phyloP scores from a whole-genome alignment of 2,888 invertebrate genomes.

The Calameuta filiformis region DNA sequence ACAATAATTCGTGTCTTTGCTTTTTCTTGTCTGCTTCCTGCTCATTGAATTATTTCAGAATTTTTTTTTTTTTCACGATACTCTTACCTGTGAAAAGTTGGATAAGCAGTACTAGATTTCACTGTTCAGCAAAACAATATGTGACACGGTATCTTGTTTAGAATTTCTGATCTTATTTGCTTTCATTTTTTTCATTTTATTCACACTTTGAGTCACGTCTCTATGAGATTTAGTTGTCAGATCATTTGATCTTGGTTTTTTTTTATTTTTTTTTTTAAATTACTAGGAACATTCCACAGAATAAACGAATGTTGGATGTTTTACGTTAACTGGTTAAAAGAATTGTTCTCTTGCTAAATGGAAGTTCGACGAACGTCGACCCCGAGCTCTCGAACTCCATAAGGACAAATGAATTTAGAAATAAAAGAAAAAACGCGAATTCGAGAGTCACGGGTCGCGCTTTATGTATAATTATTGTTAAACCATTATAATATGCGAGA shows the following conservation, averaged over 20 bases:
- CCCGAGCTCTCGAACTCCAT: background rate
- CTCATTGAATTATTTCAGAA: background rate
- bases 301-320: conserved; percentile 15
- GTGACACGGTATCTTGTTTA: background rate
- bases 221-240: too few relatives aligned
- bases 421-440: background rate
- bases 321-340: conserved; percentile 12
- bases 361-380: background rate
- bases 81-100: background rate
- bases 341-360: background rate
- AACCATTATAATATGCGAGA: background rate
- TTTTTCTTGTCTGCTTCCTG: background rate
- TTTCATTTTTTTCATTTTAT: too few relatives aligned
- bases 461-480: background rate
- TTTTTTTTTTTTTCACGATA: background rate
- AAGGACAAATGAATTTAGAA: background rate
- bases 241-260: conserved; percentile 8
- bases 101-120: background rate
- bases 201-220: too few relatives aligned
- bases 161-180: background rate
- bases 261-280: conserved; percentile 9
- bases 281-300: conserved; percentile 14
- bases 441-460: background rate
- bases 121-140: background rate
- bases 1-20: background rate